phyloP scores from a whole-genome alignment of 2,888 invertebrate species.

The Zelleria hepariella region DNA sequence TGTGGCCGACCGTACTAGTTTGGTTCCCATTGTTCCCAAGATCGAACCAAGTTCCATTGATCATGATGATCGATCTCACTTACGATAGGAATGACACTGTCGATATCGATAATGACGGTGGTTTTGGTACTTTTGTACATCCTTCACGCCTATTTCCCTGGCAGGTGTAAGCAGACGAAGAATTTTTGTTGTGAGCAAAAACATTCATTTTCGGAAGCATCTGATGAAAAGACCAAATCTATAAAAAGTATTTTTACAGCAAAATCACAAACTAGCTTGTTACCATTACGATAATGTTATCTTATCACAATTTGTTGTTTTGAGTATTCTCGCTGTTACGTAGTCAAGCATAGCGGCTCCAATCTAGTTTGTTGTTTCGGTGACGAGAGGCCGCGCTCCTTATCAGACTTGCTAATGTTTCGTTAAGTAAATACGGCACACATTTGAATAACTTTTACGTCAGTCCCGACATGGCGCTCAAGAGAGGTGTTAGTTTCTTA shows the following conservation, averaged over 20 bases:
- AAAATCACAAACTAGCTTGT: background rate
- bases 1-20: no score
- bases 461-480: conserved; percentile 54
- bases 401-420: conserved; percentile 50
- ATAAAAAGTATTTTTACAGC: background rate
- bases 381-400: conserved; percentile 17
- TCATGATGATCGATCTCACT: no score
- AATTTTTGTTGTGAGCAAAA: background rate
- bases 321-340: background rate
- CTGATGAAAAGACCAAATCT: background rate
- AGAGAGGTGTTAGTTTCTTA: conserved; percentile 41
- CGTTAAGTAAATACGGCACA: conserved; percentile 19
- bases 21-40: no score
- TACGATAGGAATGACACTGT: background rate
- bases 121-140: no score
- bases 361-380: background rate
- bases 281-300: background rate
- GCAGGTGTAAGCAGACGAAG: no score
- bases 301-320: background rate
- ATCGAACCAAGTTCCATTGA: no score
- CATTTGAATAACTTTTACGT: conserved; percentile 14
- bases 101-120: background rate
- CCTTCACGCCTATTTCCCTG: no score
- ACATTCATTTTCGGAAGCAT: background rate
- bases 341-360: no score